Conservation (phyloP, 2,797 vertebrate species). For the Oophaga sylvatica region DNA sequence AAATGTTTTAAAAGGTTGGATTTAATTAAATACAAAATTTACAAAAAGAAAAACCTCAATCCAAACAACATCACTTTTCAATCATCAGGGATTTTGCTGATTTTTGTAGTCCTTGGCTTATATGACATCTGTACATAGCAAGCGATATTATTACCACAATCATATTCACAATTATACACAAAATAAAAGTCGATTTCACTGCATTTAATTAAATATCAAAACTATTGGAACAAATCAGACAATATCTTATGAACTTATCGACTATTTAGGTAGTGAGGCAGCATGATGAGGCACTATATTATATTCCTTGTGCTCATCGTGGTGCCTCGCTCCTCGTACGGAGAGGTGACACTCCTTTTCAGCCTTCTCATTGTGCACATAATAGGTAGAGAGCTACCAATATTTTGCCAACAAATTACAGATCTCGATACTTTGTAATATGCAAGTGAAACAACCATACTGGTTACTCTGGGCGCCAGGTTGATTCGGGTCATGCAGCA, state of each 20-base stretch:
- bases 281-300: not conserved
- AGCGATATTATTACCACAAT: not conserved
- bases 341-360: not conserved
- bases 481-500: not conserved
- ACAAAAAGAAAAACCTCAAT: not conserved
- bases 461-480: not conserved
- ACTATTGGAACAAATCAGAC: not conserved
- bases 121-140: not conserved
- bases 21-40: constrained; percentile 41
- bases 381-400: not conserved
- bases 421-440: not conserved
- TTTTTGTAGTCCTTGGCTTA: constrained; percentile 13
- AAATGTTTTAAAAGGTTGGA: constrained; percentile 30
- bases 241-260: not conserved
- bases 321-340: not conserved
- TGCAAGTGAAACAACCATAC: not conserved
- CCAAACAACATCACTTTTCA: not conserved
- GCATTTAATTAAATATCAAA: not conserved
- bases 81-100: not conserved
- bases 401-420: not conserved
- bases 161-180: constrained; percentile 6
- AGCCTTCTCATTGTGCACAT: not conserved
- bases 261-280: not conserved
- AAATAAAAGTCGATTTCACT: constrained; percentile 1
- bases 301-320: no score